Conservation (phyloP, 2,113 vertebrate species). For the Pomatorhinus ruficollis region DNA sequence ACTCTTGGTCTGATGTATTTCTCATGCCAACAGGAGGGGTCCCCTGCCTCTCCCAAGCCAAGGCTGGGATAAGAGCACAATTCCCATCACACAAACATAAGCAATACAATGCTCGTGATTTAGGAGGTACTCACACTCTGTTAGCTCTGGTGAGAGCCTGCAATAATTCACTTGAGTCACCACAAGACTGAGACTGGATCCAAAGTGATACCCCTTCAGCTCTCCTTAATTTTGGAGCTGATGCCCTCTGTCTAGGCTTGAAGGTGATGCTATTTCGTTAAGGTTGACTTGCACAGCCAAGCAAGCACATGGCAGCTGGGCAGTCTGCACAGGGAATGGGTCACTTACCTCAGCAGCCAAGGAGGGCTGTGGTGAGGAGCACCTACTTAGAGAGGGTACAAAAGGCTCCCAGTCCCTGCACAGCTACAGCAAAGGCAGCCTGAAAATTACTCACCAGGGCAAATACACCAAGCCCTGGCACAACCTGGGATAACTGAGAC, state of each 20-base stretch:
- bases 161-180: not conserved
- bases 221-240: not conserved
- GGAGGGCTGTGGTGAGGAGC: not conserved
- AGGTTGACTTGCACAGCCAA: not conserved
- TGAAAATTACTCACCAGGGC: not conserved
- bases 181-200: not conserved
- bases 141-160: not conserved
- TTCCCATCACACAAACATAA: not conserved
- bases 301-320: not conserved
- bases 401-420: not conserved
- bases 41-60: not conserved
- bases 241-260: not conserved
- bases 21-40: not conserved
- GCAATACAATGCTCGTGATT: not conserved
- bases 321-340: accelerated
- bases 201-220: not conserved
- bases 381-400: accelerated
- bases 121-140: not conserved
- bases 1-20: not conserved
- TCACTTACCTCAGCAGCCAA: not conserved
- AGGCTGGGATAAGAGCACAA: not conserved
- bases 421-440: not conserved
- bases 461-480: not conserved
- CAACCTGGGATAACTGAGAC: not conserved
- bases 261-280: not conserved